Conservation (phyloP, 2,888 invertebrate species). For the Agonopterix alstromeriana region DNA sequence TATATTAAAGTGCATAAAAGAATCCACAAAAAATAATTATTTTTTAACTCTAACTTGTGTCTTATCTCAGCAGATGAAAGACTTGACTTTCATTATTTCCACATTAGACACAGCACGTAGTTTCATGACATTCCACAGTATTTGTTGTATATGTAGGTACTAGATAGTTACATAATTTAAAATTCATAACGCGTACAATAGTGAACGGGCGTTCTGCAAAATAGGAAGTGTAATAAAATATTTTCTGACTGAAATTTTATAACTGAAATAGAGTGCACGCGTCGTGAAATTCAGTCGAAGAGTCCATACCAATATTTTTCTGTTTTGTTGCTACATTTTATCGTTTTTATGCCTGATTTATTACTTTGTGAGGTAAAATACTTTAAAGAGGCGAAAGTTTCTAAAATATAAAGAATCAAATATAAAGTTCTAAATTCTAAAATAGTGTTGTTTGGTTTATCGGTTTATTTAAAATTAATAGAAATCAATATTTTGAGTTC, state of each 20-base stretch:
- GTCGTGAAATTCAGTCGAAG: slow-evolving; percentile 33
- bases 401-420: too few relatives aligned
- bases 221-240: slow-evolving; percentile 61
- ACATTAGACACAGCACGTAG: too few relatives aligned
- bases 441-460: too few relatives aligned
- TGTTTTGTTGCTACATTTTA: neutral
- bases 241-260: slow-evolving; percentile 52
- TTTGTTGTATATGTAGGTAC: neutral
- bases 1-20: too few relatives aligned
- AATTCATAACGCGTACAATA: slow-evolving; percentile 60
- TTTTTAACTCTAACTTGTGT: too few relatives aligned
- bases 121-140: neutral
- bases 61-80: too few relatives aligned
- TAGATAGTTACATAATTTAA: slow-evolving; percentile 35
- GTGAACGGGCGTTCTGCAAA: slow-evolving; percentile 55
- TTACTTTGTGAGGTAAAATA: neutral
- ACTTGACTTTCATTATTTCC: too few relatives aligned
- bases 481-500: too few relatives aligned
- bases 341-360: neutral
- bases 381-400: neutral
- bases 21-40: too few relatives aligned
- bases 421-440: too few relatives aligned
- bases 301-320: slow-evolving; percentile 4
- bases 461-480: too few relatives aligned
- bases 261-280: slow-evolving; percentile 55